Percentiles rank a stretch among this genome's conserved stretches.
Conservation (phyloP, 2,797 vertebrate genomes). For the Acanthurus tractus region DNA sequence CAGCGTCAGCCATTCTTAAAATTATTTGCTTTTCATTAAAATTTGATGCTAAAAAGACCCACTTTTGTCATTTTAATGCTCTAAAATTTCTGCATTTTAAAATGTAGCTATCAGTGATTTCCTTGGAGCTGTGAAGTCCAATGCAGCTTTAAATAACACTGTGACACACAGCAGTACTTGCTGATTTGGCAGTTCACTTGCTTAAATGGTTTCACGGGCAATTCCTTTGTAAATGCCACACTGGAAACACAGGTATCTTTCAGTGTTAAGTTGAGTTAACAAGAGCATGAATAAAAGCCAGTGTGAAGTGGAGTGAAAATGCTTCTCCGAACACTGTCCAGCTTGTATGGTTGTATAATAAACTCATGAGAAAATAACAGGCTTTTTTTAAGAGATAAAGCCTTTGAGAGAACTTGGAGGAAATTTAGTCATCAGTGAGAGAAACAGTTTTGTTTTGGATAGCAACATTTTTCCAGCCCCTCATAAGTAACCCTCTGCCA, state of each 20-base stretch:
- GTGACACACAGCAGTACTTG: background rate
- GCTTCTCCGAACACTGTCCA: slow-evolving; percentile 3
- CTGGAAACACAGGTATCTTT: slow-evolving; percentile 1
- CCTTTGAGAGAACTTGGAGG: background rate
- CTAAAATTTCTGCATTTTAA: background rate
- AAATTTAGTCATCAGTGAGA: background rate
- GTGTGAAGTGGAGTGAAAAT: background rate
- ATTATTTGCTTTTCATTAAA: background rate
- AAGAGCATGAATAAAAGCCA: background rate
- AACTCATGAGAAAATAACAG: background rate
- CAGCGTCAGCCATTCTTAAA: background rate
- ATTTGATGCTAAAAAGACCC: background rate
- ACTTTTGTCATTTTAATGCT: background rate
- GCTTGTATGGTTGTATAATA: background rate
- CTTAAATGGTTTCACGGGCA: background rate
- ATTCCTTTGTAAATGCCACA: background rate
- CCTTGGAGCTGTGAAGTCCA: background rate
- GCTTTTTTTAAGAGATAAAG: no score
- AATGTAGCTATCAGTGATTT: background rate
- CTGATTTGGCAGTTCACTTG: background rate
- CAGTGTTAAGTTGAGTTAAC: slow-evolving; percentile 11
- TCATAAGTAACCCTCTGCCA: slow-evolving; percentile 8
- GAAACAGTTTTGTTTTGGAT: background rate
- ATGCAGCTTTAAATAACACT: background rate
- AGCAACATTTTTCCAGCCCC: slow-evolving; percentile 6